Conservation (phyloP, 2,113 vertebrate species). For the Corvus hawaiiensis region DNA sequence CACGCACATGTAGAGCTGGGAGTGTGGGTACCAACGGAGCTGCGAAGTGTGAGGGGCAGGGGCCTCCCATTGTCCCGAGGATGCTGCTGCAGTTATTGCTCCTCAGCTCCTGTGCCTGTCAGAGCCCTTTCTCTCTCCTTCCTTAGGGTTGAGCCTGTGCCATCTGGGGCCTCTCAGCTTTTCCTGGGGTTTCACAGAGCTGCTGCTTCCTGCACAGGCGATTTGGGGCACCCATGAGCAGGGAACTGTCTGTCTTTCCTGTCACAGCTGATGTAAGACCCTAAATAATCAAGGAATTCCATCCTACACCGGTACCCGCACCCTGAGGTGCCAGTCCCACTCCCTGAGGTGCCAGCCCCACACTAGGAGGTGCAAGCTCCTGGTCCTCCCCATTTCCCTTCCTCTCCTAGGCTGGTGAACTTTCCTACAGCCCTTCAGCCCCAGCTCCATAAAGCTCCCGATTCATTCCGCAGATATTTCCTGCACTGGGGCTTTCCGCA, state of each 20-base stretch:
- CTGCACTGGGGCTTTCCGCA: constrained; percentile 73
- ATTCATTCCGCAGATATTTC: constrained; percentile 79
- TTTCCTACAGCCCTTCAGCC: constrained; percentile 58
- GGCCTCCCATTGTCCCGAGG: rapidly evolving
- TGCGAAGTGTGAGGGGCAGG: neutral
- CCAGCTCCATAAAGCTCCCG: constrained; percentile 63
- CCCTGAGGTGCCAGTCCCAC: neutral
- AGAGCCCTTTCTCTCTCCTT: neutral
- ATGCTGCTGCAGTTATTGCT: neutral
- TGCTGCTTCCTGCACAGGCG: rapidly evolving
- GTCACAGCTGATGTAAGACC: neutral
- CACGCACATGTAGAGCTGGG: neutral
- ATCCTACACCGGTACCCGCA: rapidly evolving
- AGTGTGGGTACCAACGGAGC: neutral
- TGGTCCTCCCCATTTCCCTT: neutral
- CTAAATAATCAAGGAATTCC: neutral
- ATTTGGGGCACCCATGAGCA: neutral
- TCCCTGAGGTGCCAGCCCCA: neutral
- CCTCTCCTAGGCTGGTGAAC: constrained; percentile 43
- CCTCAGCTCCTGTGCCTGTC: neutral
- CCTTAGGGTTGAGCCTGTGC: neutral
- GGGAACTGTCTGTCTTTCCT: neutral
- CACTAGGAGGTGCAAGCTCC: neutral
- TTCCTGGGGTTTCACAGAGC: neutral
- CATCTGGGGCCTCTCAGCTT: neutral